Evolutionary conservation across 1,140 invertebrate genomes (phyloP), one percentile per base, ranked within the genome.

Genomic region (Lerema accius): DNA sequence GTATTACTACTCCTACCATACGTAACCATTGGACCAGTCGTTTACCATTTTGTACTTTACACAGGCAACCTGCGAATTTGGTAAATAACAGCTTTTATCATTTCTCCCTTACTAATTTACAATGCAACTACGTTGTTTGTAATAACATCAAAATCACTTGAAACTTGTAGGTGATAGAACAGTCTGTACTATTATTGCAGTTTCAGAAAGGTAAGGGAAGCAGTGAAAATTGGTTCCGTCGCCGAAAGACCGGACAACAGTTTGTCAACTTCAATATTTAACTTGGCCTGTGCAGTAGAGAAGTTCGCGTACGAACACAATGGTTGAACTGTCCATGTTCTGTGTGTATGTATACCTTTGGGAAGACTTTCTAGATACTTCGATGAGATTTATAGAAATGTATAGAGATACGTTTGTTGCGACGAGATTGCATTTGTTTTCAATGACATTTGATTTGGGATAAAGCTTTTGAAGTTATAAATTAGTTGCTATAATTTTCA

Each of bases 181-280:
- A n/a, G n/a, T n/a, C n/a, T n/a, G n/a, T n/a, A n/a, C n/a, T 42
- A 17, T 13, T 23, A 23, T 23, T 23, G 19, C 19, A 23, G 19
- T 23, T 23, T 23, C 19, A 23, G 19, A 23, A 14, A 62, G 39
- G 37, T 42, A 42, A 26, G 58, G 37, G 6, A n/a, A n/a, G 26
- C 15, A 35, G 17, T 42, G 49, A 15, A 45, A 51, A 51, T 51
- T 62, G 60, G 37, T 62, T 14, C 40, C 60, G 42, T 17, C 23
- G 26, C 11, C 40, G 37, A 51, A 43, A 43, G 40, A 46, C 48
- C 16, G 39, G 40, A 37, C 16, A 37, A 26, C 32, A 63, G 40
- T 63, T 63, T 55, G 60, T 63, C 60, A 61, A 61, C 35, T 61
- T 61, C 46, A 50, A 61, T 61, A 61, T 61, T 61, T 50, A 61